Percentiles rank a stretch among this genome's conserved stretches.
Evolutionary conservation across 2,888 invertebrate species (phyloP).

Genomic region (Tenthredo mesomela): DNA sequence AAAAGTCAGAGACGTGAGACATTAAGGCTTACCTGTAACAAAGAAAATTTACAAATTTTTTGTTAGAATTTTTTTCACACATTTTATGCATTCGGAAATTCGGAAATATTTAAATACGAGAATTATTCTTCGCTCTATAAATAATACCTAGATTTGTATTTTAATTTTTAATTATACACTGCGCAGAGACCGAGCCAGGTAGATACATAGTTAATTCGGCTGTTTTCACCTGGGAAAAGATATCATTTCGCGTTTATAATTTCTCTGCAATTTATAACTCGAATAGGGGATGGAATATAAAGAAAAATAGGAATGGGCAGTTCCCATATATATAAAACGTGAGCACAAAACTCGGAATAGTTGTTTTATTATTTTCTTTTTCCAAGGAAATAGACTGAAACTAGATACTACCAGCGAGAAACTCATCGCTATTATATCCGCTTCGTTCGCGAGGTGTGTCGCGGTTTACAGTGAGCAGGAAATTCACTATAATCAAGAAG

Average conservation of each 20-base stretch:
- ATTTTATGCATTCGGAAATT: background rate
- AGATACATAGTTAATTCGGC: background rate
- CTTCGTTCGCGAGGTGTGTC: background rate
- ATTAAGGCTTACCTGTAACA: conserved; percentile 35
- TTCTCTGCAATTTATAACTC: background rate
- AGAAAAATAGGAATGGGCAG: background rate
- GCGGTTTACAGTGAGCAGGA: background rate
- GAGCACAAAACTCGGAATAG: background rate
- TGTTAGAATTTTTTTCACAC: background rate
- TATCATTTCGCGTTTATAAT: background rate
- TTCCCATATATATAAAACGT: background rate
- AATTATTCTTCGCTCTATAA: too few relatives aligned
- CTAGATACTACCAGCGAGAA: background rate
- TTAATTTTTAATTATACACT: background rate
- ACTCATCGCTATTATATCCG: conserved; percentile 13
- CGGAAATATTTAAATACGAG: background rate
- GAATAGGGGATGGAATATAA: background rate
- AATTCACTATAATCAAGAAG: background rate
- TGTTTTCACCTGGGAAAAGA: conserved; percentile 17
- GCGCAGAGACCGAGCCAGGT: background rate
- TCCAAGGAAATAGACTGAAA: background rate
- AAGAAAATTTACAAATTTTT: background rate
- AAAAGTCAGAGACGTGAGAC: background rate
- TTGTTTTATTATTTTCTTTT: background rate
- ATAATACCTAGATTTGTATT: background rate